Evolutionary conservation across 2,113 vertebrate species (phyloP), one percentile per base, ranked within the genome.

Genomic region (Austrofundulus limnaeus): DNA sequence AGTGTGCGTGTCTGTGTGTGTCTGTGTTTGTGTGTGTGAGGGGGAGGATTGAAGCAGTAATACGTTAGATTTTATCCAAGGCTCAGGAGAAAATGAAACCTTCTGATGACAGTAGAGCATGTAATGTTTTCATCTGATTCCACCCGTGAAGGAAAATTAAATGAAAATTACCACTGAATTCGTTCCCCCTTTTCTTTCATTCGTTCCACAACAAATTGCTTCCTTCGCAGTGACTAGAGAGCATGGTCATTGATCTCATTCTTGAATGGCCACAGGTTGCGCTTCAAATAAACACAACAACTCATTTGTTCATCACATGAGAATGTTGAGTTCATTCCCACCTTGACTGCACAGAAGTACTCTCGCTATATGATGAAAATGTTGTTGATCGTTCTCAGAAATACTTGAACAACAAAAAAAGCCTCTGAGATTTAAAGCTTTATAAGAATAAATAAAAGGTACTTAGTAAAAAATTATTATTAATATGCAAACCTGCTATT

Each of bases 61-160:
- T 91, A 90, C 89, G 69, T 80, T 72, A 55, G 79, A 84, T 87
- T 89, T 91, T 81, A 88, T 85, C 64, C 24, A 1, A 74, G 73
- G 76, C 82, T 67, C 73, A 25, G 66, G 73, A 84, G 83, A 88
- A 88, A 91, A 89, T 87, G 75, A 92, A 90, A 87, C 69, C 59
- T 82, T 83, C 64, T 19, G 43, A 84, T 85, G 82, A 89, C 78
- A 86, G 67, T 48, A 17, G 78, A 72, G 81, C 68, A 71, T 82
- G 83, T 87, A 79, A 88, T 88, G 78, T 85, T 88, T 85, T 91
- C 78, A 80, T 81, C 75, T 69, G 52, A 52, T 70, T 86, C 77
- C 83, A 72, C 69, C 78, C 77, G 51, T 71, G 39, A 76, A 87
- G 80, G 73, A 72, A 89, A 85, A 87, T 88, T 85, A 84, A 82